Evolutionary conservation across 2,888 invertebrate genomes (phyloP).

Genomic region (Parascotia fuliginaria): DNA sequence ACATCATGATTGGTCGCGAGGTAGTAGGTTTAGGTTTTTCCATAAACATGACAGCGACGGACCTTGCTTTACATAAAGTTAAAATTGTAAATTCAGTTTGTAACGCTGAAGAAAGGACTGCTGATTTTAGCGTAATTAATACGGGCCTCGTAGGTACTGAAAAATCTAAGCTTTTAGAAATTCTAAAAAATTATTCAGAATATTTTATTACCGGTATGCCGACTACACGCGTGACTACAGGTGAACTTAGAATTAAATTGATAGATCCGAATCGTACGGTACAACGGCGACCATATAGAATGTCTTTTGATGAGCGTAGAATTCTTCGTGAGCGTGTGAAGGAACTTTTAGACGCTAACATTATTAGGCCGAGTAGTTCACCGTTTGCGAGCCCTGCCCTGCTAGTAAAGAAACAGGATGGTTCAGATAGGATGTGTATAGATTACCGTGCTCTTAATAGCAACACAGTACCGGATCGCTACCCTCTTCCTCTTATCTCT

Average conservation of each 20-base stretch:
- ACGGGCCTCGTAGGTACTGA: neutral
- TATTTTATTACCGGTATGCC: constrained; percentile 4
- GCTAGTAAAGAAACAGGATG: constrained; percentile 4
- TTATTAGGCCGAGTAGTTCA: constrained; percentile 13
- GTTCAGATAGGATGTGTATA: neutral
- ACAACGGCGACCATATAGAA: constrained; percentile 9
- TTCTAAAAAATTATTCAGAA: neutral
- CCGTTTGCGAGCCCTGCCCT: constrained; percentile 11
- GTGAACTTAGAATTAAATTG: neutral
- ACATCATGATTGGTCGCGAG: constrained; percentile 9
- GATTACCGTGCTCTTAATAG: constrained; percentile 4
- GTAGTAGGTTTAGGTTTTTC: neutral
- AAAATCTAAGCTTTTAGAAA: neutral
- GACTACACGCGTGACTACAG: neutral
- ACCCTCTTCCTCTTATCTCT: neutral
- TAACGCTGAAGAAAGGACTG: too few species aligned
- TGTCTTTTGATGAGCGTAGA: neutral
- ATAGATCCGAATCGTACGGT: constrained; percentile 3
- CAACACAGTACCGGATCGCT: neutral
- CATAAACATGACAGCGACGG: neutral
- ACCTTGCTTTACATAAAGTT: neutral
- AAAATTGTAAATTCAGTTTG: neutral
- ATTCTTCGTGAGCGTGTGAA: neutral
- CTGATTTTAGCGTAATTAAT: neutral
- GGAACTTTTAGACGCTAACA: constrained; percentile 3